A percentile compares a stretch with the other conserved stretches of the same genome.
These are phyloP conservation scores for Agonopterix arenella DNA, from an alignment of 2,888 invertebrate species.

Conservation along the genomic window DNA sequence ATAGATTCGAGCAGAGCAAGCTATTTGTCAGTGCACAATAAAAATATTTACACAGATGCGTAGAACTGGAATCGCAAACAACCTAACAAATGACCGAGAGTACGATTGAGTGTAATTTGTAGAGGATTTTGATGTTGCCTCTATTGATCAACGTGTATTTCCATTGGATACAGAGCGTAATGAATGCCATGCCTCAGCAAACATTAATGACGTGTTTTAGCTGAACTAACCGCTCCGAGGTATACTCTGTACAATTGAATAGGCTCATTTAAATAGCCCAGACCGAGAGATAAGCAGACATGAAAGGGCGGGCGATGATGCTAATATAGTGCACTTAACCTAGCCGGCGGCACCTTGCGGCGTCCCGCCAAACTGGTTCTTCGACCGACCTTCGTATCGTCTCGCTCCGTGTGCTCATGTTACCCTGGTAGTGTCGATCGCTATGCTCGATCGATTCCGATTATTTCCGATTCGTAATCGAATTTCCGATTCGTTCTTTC, in stretches of 20 bases:
- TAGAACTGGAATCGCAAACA: no score
- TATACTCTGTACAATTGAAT: conserved; percentile 46
- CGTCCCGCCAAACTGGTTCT: conserved; percentile 68
- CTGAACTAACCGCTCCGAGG: background rate
- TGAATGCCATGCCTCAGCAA: conserved; percentile 2
- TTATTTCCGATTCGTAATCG: conserved; percentile 24
- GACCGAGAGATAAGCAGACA: conserved; percentile 64
- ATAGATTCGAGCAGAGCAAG: background rate
- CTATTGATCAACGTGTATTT: no score
- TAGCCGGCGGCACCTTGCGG: conserved; percentile 68
- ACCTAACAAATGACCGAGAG: no score
- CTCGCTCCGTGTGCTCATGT: conserved; percentile 53
- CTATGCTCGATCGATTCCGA: conserved; percentile 56
- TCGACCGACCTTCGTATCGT: conserved; percentile 59
- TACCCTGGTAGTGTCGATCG: conserved; percentile 57
- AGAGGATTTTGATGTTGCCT: no score
- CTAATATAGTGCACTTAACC: conserved; percentile 71
- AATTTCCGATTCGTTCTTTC: background rate
- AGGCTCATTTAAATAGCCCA: conserved; percentile 61
- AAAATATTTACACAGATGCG: no score
- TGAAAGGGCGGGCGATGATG: conserved; percentile 70
- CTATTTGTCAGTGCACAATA: no score
- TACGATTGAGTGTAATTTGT: no score
- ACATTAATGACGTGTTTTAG: conserved; percentile 1
- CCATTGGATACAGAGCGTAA: background rate